Conservation (phyloP, 2,797 vertebrate genomes). For the Chanos chanos region DNA sequence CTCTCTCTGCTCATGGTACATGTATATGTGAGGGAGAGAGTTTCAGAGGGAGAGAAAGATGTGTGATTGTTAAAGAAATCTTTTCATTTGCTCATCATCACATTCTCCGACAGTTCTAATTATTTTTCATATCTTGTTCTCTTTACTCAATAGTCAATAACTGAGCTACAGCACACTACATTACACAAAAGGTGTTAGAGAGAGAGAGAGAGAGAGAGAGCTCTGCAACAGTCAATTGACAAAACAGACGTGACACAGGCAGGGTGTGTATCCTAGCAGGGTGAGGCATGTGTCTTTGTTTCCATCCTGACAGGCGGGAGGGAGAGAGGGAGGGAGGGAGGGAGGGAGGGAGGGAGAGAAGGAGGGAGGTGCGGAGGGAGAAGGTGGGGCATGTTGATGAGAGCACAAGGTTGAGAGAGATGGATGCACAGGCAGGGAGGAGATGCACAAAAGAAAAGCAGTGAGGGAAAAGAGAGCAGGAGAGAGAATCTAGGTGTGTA, state of each 20-base stretch:
- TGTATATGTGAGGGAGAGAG: not conserved
- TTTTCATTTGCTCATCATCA: slow-evolving; percentile 20
- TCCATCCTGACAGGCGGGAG: slow-evolving; percentile 12
- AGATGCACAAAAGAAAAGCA: too few relatives aligned
- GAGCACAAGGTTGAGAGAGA: not conserved
- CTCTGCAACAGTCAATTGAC: slow-evolving; percentile 50
- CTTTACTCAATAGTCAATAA: too few relatives aligned
- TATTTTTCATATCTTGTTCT: too few relatives aligned
- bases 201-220: slow-evolving; percentile 18
- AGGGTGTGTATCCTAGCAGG: slow-evolving; percentile 28
- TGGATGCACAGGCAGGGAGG: not conserved
- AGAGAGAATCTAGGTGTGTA: slow-evolving; percentile 3
- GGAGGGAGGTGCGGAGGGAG: not conserved
- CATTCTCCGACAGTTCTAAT: slow-evolving; percentile 36
- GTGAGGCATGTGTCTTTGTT: slow-evolving; percentile 33
- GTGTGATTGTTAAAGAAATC: not conserved
- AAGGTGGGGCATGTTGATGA: not conserved
- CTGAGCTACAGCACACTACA: slow-evolving; percentile 48
- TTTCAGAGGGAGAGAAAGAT: not conserved
- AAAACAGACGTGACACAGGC: slow-evolving; percentile 44
- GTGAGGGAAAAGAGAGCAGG: not conserved
- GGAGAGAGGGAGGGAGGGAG: not conserved
- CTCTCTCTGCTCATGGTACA: too few relatives aligned
- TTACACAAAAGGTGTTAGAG: slow-evolving; percentile 64
- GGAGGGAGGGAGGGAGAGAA: not conserved